Evolutionary conservation across 1,140 invertebrate species (phyloP).

Genomic region (Hermatobates lingyangjiaoensis): DNA sequence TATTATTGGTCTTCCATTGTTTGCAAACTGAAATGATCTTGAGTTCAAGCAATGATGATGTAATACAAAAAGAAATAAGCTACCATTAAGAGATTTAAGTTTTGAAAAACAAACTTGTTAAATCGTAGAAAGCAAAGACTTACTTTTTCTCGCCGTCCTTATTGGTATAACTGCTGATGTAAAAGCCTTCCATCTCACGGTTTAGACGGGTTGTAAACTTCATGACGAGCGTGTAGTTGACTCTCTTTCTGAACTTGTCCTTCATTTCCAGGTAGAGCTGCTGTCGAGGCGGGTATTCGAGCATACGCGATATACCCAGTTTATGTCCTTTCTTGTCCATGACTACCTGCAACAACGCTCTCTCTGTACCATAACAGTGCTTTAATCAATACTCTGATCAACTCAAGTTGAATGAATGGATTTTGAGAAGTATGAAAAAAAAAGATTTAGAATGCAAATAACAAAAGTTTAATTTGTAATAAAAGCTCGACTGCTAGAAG

Average conservation of each 20-base stretch:
- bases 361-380: background rate
- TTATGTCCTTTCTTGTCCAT: conserved; percentile 49
- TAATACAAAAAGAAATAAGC: too few relatives aligned
- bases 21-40: too few relatives aligned
- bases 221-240: conserved; percentile 67
- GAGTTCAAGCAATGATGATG: too few relatives aligned
- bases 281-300: conserved; percentile 65
- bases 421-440: too few relatives aligned
- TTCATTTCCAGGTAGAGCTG: conserved; percentile 74
- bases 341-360: conserved; percentile 33
- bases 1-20: too few relatives aligned
- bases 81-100: too few relatives aligned
- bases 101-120: too few relatives aligned
- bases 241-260: conserved; percentile 49
- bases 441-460: too few relatives aligned
- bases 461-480: too few relatives aligned
- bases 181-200: conserved; percentile 74
- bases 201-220: conserved; percentile 63
- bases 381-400: background rate
- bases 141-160: conserved; percentile 58
- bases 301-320: conserved; percentile 44
- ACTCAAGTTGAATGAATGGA: too few relatives aligned
- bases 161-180: conserved; percentile 67
- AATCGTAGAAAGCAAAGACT: too few relatives aligned
- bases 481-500: too few relatives aligned